A percentile compares a stretch with the other conserved stretches of the same genome.
Evolutionary conservation across 2,113 vertebrate species (phyloP).

Genomic region (Holacanthus passer): DNA sequence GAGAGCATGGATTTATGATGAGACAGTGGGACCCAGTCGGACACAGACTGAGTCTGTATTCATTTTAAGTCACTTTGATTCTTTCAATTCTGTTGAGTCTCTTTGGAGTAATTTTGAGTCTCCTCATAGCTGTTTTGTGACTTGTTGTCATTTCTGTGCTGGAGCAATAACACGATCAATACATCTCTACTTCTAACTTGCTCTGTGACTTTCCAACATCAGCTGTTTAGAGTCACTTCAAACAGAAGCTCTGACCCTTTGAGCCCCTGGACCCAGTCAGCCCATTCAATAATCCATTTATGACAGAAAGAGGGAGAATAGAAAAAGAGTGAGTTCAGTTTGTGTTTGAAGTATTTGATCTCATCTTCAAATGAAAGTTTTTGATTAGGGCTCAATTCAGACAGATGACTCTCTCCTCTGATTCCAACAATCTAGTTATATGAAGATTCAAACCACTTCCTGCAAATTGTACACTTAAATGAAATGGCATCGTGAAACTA

Average conservation of each 20-base stretch:
- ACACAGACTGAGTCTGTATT: no score
- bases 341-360: not conserved
- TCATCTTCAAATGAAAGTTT: not conserved
- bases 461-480: not conserved
- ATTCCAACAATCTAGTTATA: not conserved
- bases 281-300: not conserved
- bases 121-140: not conserved
- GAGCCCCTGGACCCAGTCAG: not conserved
- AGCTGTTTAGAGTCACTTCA: no score
- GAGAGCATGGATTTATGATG: not conserved
- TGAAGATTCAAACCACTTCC: not conserved
- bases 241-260: no score
- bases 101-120: not conserved
- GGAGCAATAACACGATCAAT: no score
- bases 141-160: not conserved
- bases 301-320: no score
- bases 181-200: no score
- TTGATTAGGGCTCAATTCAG: not conserved
- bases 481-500: not conserved
- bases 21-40: not conserved
- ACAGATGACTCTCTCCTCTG: not conserved
- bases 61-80: not conserved
- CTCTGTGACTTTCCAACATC: no score
- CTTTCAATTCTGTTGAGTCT: not conserved
- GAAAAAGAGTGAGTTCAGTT: not conserved